Conservation (phyloP, 2,888 invertebrate species). For the Amorpha juglandis region DNA sequence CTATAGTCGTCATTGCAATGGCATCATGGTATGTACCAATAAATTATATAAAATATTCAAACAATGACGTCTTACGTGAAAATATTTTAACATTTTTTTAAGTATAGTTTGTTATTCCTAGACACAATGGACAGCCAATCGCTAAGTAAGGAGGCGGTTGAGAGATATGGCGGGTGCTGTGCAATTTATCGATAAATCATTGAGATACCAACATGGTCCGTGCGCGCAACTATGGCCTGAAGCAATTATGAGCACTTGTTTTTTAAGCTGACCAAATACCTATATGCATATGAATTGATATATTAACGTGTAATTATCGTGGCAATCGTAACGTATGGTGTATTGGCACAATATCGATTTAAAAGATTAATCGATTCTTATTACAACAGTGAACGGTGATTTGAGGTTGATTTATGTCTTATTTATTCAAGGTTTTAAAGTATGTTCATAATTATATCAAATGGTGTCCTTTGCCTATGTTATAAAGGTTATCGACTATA, state of each 20-base stretch:
- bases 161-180: constrained; percentile 47
- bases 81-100: constrained; percentile 13
- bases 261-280: constrained; percentile 50
- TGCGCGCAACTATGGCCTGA: constrained; percentile 51
- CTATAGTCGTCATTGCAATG: too few species aligned
- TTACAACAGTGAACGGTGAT: neutral
- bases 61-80: neutral
- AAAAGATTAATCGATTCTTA: neutral
- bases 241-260: constrained; percentile 57
- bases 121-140: constrained; percentile 53
- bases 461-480: too few species aligned
- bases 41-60: neutral
- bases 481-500: too few species aligned
- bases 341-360: too few species aligned
- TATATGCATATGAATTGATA: constrained; percentile 28
- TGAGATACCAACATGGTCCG: constrained; percentile 60
- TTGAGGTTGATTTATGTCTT: neutral
- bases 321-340: neutral
- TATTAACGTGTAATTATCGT: constrained; percentile 13
- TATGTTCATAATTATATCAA: too few species aligned
- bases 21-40: neutral
- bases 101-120: constrained; percentile 36
- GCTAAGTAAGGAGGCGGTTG: constrained; percentile 53
- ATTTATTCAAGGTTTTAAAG: too few species aligned
- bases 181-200: constrained; percentile 68